Conservation (phyloP, 2,113 vertebrate genomes). For the Callocephalon fimbriatum region DNA sequence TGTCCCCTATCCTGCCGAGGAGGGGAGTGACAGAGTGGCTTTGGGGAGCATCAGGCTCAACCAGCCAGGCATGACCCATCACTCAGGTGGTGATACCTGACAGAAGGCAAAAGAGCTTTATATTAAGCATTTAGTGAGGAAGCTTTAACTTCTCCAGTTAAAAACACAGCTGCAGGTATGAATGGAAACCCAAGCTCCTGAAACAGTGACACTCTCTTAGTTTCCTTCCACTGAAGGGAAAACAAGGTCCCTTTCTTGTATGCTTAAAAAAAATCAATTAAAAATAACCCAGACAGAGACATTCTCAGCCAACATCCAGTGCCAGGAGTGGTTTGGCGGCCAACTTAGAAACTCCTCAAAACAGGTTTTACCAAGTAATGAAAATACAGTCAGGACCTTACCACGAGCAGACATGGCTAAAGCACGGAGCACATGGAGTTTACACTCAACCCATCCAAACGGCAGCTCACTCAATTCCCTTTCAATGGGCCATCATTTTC, state of each 20-base stretch:
- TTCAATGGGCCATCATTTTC: background rate
- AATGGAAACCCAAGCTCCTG: background rate
- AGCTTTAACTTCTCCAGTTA: background rate
- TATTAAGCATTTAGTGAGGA: background rate
- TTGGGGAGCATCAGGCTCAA: background rate
- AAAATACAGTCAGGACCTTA: background rate
- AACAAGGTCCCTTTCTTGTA: background rate
- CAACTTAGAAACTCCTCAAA: background rate
- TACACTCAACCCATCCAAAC: background rate
- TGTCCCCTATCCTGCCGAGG: background rate
- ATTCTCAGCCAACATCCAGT: conserved; percentile 3
- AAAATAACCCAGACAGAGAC: conserved; percentile 1
- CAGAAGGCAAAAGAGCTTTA: background rate
- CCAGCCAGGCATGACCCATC: background rate
- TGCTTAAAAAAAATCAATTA: background rate
- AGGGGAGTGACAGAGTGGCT: background rate
- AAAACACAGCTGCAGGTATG: background rate
- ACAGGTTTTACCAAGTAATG: background rate
- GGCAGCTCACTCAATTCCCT: background rate
- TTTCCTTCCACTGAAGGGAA: background rate
- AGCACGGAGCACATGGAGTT: background rate
- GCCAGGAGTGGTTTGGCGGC: background rate
- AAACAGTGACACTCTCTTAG: background rate
- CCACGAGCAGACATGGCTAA: background rate
- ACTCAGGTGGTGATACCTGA: rapidly evolving